These are phyloP conservation scores for Poeciliopsis turrubarensis DNA, from an alignment of 2,113 vertebrate species.

Conservation along the genomic window DNA sequence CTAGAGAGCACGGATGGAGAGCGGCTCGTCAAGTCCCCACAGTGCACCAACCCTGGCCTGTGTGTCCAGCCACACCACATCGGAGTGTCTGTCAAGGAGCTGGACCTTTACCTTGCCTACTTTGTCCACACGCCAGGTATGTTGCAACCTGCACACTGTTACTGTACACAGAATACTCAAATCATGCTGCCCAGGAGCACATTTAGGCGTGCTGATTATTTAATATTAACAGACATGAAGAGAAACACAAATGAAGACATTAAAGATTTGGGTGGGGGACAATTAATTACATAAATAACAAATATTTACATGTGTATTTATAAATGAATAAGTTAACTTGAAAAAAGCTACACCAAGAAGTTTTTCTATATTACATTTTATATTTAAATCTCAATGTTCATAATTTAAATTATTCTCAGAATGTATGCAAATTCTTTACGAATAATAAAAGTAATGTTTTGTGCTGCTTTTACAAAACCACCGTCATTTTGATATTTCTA, in stretches of 20 bases:
- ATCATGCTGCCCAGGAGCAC: conserved; percentile 6
- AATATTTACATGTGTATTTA: neutral
- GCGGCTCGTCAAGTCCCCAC: conserved; percentile 95
- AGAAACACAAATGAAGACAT: neutral
- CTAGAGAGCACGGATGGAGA: conserved; percentile 98
- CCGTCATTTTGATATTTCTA: conserved; percentile 15
- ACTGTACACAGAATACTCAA: conserved; percentile 20
- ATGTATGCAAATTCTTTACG: neutral
- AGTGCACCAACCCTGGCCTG: conserved; percentile 97
- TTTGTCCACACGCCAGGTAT: conserved; percentile 99
- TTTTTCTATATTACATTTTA: no score
- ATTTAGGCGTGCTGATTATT: neutral
- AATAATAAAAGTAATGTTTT: neutral
- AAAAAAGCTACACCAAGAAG: neutral
- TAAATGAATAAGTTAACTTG: neutral
- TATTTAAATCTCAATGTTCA: neutral
- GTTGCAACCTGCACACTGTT: conserved; percentile 54
- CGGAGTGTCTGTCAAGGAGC: conserved; percentile 99
- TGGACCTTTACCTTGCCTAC: conserved; percentile 99
- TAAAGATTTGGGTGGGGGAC: neutral
- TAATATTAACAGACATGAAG: conserved; percentile 13
- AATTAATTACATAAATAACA: neutral
- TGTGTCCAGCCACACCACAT: conserved; percentile 98
- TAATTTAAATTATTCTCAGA: neutral
- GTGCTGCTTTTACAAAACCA: neutral